Evolutionary conservation across 2,113 vertebrate genomes (phyloP), one percentile per base, ranked within the genome.

Genomic region (Rhinoptilus africanus): DNA sequence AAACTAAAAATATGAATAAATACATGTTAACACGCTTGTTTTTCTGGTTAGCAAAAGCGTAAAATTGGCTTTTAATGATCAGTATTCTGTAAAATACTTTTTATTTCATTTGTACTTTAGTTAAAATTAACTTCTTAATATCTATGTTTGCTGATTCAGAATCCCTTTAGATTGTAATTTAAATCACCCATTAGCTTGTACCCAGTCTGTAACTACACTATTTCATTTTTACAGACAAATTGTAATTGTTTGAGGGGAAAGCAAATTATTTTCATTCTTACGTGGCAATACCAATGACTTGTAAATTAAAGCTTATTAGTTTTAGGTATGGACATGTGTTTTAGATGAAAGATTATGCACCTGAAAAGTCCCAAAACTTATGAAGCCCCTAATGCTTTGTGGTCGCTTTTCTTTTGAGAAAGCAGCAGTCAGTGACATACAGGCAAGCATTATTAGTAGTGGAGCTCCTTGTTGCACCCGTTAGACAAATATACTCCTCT

Each of bases 1-100:
- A 89, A 88, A 21, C 21, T 6, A 14, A 80, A 78, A 89, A 48
- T 80, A 35, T 57, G 39, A 62, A 72, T 93, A 85, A 92, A 73
- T 88, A 45, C 53, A 30, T 86, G 35, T 57, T 64, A 92, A 73
- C 35, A 37, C 0, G 0, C 57, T 77, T 85, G 23, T 85, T 81
- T 92, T 92, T 85, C 64, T 93, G 68, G 45, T 89, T 87, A 69
- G 27, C 68, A 37, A 66, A 88, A 92, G 41, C 2, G 0, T 76
- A 76, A 79, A 73, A 76, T 76, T 85, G 17, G 8, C 53, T 95
- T 95, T 81, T 95, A 91, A 87, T 95, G 53, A 91, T 53, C 17
- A 45, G 14, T 85, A 89, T 91, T 94, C 72, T 92, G 63, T 28
- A 94, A 86, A 83, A 69, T 34, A 53, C 28, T 71, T 95, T 35